Evolutionary conservation across 2,797 vertebrate species (phyloP).

Genomic region (Anabacerthia variegaticeps): DNA sequence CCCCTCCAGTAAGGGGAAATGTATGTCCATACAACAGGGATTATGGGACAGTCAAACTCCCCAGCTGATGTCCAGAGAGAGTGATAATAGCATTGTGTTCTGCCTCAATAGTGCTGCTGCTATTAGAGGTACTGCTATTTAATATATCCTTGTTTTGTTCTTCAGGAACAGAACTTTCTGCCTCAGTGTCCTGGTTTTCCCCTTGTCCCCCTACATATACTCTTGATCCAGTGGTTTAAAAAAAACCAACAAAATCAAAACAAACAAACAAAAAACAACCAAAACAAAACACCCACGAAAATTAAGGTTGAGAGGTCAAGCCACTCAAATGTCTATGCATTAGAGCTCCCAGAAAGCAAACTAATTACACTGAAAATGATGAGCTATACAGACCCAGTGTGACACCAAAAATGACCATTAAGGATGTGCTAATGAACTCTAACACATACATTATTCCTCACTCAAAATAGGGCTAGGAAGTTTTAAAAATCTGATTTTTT

Average conservation of each 20-base stretch:
- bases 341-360: neutral
- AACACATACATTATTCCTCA: neutral
- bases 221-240: neutral
- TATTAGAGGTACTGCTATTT: neutral
- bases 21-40: neutral
- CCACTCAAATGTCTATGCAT: neutral
- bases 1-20: neutral
- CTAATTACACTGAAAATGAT: neutral
- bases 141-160: neutral
- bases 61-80: rapidly evolving
- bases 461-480: neutral
- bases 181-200: neutral
- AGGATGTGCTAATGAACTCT: neutral
- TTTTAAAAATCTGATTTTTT: neutral
- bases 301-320: neutral
- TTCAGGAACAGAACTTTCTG: neutral
- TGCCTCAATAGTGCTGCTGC: neutral
- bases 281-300: neutral
- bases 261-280: too few species aligned
- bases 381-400: neutral
- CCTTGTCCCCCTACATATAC: neutral
- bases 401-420: neutral
- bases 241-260: too few species aligned
- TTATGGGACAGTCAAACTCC: neutral
- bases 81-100: neutral